Conservation (phyloP, 2,797 vertebrate genomes). For the Pantherophis vulpinus region DNA sequence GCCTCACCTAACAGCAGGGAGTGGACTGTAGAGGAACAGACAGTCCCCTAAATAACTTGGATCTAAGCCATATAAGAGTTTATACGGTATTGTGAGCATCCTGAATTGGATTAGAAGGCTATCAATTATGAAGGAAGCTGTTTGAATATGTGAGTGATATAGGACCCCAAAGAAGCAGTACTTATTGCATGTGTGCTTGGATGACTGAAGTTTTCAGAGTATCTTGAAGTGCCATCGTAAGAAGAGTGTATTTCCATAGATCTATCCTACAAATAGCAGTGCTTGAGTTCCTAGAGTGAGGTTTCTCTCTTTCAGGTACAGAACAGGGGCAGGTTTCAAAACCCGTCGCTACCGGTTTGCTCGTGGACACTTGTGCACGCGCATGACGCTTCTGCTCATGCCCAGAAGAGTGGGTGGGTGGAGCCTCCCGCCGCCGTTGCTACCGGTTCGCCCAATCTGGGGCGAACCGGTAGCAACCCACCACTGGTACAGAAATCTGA, state of each 20-base stretch:
- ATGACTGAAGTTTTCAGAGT: background rate
- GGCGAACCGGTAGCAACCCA: too few relatives aligned
- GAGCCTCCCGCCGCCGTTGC: too few relatives aligned
- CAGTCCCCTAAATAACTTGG: background rate
- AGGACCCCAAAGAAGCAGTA: background rate
- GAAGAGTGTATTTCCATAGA: background rate
- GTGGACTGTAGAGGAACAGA: background rate
- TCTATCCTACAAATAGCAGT: background rate
- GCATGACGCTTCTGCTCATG: too few relatives aligned
- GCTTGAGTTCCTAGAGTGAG: background rate
- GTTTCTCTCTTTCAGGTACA: background rate
- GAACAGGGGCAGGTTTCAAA: background rate
- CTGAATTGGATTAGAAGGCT: background rate
- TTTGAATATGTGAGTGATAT: background rate
- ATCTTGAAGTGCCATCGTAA: background rate
- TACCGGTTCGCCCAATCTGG: too few relatives aligned
- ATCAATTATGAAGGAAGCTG: background rate
- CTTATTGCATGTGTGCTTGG: background rate
- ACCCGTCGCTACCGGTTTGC: too few relatives aligned
- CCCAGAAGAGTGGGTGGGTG: too few relatives aligned
- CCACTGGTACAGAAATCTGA: background rate
- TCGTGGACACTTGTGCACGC: too few relatives aligned
- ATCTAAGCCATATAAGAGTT: background rate
- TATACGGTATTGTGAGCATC: background rate
- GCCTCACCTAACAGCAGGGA: background rate